A percentile compares a stretch with the other conserved stretches of the same genome.
These are phyloP conservation scores for Anas flavirostris DNA, from an alignment of 2,797 vertebrate species.

Conservation along the genomic window DNA sequence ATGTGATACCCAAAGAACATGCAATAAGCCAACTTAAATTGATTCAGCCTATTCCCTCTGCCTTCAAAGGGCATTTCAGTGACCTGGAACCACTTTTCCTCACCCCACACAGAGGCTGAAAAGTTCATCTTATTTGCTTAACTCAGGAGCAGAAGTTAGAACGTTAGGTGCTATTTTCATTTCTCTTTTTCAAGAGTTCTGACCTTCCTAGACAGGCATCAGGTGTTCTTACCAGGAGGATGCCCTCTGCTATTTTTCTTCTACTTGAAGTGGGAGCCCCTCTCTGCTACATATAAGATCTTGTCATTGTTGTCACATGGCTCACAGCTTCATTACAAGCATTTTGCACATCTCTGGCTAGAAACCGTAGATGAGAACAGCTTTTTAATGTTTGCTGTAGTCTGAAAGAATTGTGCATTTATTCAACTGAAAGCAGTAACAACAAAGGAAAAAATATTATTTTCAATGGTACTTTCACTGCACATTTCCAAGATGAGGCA, in stretches of 20 bases:
- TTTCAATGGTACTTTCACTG: conserved; percentile 68
- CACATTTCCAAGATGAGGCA: conserved; percentile 72
- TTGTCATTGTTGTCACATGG: not conserved
- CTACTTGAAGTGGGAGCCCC: not conserved
- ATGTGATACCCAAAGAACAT: not conserved
- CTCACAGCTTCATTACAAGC: conserved; percentile 43
- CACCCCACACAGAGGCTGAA: not conserved
- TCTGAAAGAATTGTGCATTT: conserved; percentile 76
- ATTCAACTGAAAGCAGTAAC: conserved; percentile 75
- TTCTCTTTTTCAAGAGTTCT: not conserved
- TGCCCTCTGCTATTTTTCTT: not conserved
- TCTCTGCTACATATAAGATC: not conserved
- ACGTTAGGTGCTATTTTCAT: not conserved
- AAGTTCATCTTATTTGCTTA: not conserved
- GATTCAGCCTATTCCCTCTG: not conserved
- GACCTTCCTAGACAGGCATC: not conserved
- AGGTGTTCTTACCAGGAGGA: not conserved
- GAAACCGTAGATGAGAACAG: conserved; percentile 77
- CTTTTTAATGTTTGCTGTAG: conserved; percentile 79
- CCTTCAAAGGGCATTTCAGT: not conserved
- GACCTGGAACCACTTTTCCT: not conserved
- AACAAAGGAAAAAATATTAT: conserved; percentile 73
- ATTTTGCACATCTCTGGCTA: conserved; percentile 46
- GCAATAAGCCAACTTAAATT: not conserved
- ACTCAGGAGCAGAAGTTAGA: not conserved